Percentiles rank a stretch among this genome's conserved stretches.
Evolutionary conservation across 1,140 invertebrate genomes (phyloP).

Genomic region (Myzus persicae): DNA sequence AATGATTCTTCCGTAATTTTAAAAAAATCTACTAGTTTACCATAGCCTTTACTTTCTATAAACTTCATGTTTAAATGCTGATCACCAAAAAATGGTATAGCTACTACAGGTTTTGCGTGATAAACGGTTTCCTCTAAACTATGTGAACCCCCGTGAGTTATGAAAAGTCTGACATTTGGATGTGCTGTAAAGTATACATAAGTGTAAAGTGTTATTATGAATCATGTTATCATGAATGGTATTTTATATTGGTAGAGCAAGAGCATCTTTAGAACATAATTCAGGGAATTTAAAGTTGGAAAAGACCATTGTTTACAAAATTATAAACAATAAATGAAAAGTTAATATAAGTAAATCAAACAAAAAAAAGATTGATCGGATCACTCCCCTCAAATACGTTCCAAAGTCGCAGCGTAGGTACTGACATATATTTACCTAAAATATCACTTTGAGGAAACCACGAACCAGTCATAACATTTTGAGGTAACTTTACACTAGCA

Average conservation of each 20-base stretch:
- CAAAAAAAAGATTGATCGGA: neutral
- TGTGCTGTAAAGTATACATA: constrained; percentile 61
- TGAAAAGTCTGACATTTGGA: constrained; percentile 66
- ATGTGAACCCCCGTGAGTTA: constrained; percentile 70
- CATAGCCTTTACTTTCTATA: constrained; percentile 64
- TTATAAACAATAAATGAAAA: neutral
- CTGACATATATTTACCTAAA: constrained; percentile 52
- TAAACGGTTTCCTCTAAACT: constrained; percentile 66
- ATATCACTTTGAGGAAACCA: constrained; percentile 60
- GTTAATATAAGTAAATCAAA: neutral
- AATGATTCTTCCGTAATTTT: constrained; percentile 63
- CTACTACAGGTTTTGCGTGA: constrained; percentile 67
- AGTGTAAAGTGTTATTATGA: too few relatives aligned
- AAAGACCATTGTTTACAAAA: neutral
- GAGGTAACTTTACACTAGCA: constrained; percentile 16
- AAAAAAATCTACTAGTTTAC: constrained; percentile 64
- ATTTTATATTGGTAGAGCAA: neutral
- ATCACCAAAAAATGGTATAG: constrained; percentile 72
- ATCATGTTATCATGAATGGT: neutral
- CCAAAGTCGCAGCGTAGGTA: neutral
- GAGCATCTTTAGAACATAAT: neutral
- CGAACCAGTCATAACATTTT: constrained; percentile 41
- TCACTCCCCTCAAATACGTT: neutral
- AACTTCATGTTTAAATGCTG: constrained; percentile 67
- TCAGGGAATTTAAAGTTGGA: too few relatives aligned